Base-by-base conservation (phyloP, 2,888 invertebrate genomes). In the Macrostomum cliftonense region DNA sequence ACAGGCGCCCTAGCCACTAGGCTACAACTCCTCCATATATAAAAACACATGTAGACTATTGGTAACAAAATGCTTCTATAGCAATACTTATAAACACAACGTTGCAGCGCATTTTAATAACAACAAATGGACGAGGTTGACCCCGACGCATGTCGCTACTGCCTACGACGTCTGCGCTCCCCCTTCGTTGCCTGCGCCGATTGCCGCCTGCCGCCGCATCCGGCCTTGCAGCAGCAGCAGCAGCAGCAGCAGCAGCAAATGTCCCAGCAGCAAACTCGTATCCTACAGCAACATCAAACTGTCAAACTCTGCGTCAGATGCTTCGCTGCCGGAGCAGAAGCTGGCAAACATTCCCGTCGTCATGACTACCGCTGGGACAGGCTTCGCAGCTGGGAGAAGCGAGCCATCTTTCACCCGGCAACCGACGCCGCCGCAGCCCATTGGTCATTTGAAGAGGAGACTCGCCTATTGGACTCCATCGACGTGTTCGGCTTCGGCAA, bases 381-480 rank as follows among this genome's bases (percentile, higher is more conserved):
- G 7, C 9, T 38, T 21, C 19, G 38, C 37, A 12, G 36, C 38
- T 28, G 39, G 37, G 45, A 45, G 14, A 13, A 38, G 37, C 45
- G 7, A 17, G 20, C 43, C 2, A n/a, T n/a, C 7, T n/a, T 21
- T 16, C 43, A 21, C 12, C 19, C 17, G 19, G 19, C n/a, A 2
- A n/a, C n/a, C 7, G n/a, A 21, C 14, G n/a, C 45, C 37, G 36
- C 14, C 14, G 43, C 43, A 5, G 19, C 14, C 65, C 14, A 62
- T 68, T 39, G 28, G 14, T 20, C 21, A 4, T 43, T 43, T 7
- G 17, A 36, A 20, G 49, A 49, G 39, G 49, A 49, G 39, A 14
- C 51, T 13, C 19, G 19, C n/a, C 50, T 49, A 11, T 12, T 49
- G 37, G 17, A 51, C n/a, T 48, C 49, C 16, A 38, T 49, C 12